phyloP scores from a whole-genome alignment of 2,113 vertebrate genomes.

The Myxocyprinus asiaticus region DNA sequence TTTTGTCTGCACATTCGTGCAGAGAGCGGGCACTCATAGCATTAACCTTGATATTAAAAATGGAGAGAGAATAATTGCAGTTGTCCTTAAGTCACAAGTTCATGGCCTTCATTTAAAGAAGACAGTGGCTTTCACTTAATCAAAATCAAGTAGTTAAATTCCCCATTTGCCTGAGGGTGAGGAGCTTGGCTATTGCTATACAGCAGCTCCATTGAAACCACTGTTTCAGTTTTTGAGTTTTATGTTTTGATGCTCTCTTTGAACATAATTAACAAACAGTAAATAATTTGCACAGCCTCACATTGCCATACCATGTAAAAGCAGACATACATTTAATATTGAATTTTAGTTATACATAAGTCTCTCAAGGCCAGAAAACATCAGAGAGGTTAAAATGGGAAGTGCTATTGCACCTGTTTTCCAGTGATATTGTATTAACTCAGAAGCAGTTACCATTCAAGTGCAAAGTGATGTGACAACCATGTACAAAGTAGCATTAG shows the following conservation, averaged over 20 bases:
- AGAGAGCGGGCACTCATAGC: constrained; percentile 40
- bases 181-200: neutral
- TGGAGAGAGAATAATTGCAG: constrained; percentile 52
- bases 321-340: no score
- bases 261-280: neutral
- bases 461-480: no score
- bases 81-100: constrained; percentile 63
- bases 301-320: no score
- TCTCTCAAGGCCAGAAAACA: no score
- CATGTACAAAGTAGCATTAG: no score
- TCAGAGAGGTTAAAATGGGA: no score
- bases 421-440: no score
- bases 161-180: neutral
- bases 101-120: constrained; percentile 55
- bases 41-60: constrained; percentile 59
- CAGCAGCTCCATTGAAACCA: neutral
- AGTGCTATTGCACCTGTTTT: no score
- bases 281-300: no score
- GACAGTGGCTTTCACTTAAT: constrained; percentile 25
- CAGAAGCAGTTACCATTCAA: no score
- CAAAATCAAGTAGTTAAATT: neutral
- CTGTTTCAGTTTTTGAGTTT: neutral
- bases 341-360: no score
- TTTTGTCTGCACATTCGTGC: constrained; percentile 56
- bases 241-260: neutral